These are phyloP conservation scores for Drosophila serrata DNA, from an alignment of 1,140 invertebrate species.

Conservation along the genomic window DNA sequence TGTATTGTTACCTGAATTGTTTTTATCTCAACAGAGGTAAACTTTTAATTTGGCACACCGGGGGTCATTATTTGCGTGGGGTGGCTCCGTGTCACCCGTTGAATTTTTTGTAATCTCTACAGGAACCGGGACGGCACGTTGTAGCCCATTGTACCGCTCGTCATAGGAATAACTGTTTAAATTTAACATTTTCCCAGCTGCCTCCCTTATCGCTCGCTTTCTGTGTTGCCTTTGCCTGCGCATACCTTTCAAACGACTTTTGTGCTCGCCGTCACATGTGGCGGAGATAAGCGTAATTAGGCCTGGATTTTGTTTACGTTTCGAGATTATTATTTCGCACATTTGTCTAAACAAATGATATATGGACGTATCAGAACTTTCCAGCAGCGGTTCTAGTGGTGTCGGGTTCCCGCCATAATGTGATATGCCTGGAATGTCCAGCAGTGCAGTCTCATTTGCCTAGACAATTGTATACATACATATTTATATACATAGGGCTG, in stretches of 20 bases:
- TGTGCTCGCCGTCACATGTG: constrained; percentile 18
- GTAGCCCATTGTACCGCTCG: constrained; percentile 27
- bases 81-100: constrained; percentile 45
- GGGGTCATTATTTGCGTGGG: constrained; percentile 35
- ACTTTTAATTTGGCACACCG: constrained; percentile 14
- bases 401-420: constrained; percentile 21
- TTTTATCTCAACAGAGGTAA: constrained; percentile 30
- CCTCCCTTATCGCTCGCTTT: constrained; percentile 56
- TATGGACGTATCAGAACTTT: constrained; percentile 10
- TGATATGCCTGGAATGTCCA: constrained; percentile 31
- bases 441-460: constrained; percentile 12
- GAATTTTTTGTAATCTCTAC: constrained; percentile 48
- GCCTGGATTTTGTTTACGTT: constrained; percentile 36
- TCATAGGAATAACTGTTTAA: constrained; percentile 34
- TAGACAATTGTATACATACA: constrained; percentile 4
- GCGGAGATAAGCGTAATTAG: constrained; percentile 59
- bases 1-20: constrained; percentile 32
- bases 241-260: constrained; percentile 80
- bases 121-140: constrained; percentile 59
- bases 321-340: constrained; percentile 39
- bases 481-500: background rate
- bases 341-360: constrained; percentile 37
- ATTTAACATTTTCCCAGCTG: constrained; percentile 42
- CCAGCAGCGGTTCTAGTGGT: background rate
- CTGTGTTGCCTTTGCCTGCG: constrained; percentile 18